A percentile compares a stretch with the other conserved stretches of the same genome.
Evolutionary conservation across 2,113 vertebrate species (phyloP).

Genomic region (Centropristis striata): DNA sequence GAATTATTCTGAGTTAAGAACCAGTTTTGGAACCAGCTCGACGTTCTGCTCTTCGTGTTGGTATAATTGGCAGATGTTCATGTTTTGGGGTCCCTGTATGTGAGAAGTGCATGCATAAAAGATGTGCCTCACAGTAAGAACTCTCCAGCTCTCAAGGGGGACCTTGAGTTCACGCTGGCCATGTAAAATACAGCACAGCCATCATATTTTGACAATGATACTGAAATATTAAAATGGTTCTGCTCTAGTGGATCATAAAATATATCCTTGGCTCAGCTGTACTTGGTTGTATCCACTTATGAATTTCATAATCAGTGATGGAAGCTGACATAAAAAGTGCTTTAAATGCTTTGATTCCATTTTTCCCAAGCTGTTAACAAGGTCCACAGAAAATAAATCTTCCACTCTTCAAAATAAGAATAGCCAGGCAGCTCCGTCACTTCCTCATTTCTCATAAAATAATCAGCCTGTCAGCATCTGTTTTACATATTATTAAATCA

Average conservation of each 20-base stretch:
- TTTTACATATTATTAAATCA: conserved; percentile 33
- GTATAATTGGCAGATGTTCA: conserved; percentile 80
- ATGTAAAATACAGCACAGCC: conserved; percentile 67
- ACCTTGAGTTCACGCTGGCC: conserved; percentile 70
- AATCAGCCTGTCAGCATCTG: conserved; percentile 18
- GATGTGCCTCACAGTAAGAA: conserved; percentile 71
- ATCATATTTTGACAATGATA: conserved; percentile 66
- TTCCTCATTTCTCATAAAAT: conserved; percentile 4
- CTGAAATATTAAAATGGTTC: conserved; percentile 63
- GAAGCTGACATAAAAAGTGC: not conserved
- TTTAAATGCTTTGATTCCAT: not conserved
- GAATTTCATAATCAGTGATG: not conserved
- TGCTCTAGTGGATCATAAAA: conserved; percentile 50
- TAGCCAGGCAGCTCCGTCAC: conserved; percentile 13
- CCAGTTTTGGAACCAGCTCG: conserved; percentile 62
- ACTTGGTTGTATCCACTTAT: conserved; percentile 29
- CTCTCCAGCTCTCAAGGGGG: conserved; percentile 35
- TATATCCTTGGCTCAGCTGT: conserved; percentile 10
- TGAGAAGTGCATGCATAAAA: conserved; percentile 79
- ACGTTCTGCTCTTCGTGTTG: conserved; percentile 61
- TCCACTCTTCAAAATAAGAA: not conserved
- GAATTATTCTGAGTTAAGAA: conserved; percentile 78
- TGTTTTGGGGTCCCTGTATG: conserved; percentile 70
- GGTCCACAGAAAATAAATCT: conserved; percentile 2
- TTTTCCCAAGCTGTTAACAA: not conserved